These are phyloP conservation scores for Ectropis grisescens DNA, from an alignment of 1,140 invertebrate species.

Conservation along the genomic window DNA sequence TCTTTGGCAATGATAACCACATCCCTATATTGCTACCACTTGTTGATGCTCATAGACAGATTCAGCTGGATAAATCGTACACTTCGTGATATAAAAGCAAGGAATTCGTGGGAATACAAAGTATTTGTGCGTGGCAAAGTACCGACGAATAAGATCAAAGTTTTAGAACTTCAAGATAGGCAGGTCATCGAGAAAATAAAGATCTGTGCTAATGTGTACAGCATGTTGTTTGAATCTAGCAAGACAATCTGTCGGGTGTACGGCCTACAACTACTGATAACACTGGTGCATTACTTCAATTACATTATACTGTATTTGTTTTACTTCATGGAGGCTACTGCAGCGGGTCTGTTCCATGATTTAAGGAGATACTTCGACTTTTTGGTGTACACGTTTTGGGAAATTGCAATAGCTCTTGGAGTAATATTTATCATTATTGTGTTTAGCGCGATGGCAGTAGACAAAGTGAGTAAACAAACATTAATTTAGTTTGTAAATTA, in stretches of 20 bases:
- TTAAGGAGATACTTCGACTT: conserved; percentile 27
- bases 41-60: conserved; percentile 20
- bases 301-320: conserved; percentile 33
- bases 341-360: conserved; percentile 35
- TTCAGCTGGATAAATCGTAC: conserved; percentile 29
- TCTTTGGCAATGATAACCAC: conserved; percentile 20
- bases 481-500: background rate
- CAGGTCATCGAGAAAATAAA: conserved; percentile 28
- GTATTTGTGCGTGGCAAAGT: conserved; percentile 20
- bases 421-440: conserved; percentile 26
- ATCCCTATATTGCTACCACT: conserved; percentile 23
- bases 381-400: conserved; percentile 34
- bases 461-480: conserved; percentile 18
- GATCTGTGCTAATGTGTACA: conserved; percentile 29
- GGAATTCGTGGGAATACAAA: conserved; percentile 17
- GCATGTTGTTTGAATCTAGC: conserved; percentile 25
- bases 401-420: conserved; percentile 20
- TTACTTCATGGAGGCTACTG: conserved; percentile 51
- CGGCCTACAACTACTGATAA: conserved; percentile 26
- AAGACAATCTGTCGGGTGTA: conserved; percentile 22
- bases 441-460: conserved; percentile 22
- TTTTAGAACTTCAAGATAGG: conserved; percentile 22
- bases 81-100: conserved; percentile 19
- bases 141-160: conserved; percentile 10
- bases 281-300: conserved; percentile 19